Evolutionary conservation across 2,888 invertebrate genomes (phyloP).

Genomic region (Plebejus melissa): DNA sequence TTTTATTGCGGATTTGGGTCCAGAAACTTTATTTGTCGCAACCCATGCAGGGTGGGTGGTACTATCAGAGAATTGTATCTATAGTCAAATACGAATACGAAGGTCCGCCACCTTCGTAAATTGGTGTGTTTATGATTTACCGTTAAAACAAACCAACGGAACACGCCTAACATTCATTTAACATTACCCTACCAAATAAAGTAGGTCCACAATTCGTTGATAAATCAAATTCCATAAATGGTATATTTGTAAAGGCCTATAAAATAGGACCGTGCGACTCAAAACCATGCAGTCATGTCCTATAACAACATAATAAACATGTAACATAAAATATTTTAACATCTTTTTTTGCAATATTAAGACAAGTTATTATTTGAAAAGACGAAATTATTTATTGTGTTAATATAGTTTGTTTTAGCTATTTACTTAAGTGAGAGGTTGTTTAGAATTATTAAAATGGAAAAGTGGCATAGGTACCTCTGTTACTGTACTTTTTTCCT

Average conservation of each 20-base stretch:
- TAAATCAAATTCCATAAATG: neutral
- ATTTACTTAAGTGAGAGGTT: constrained; percentile 13
- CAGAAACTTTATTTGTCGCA: neutral
- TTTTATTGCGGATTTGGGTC: neutral
- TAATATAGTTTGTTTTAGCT: constrained; percentile 15
- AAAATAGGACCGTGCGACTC: neutral
- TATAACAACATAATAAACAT: neutral
- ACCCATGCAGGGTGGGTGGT: neutral
- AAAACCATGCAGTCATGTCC: neutral
- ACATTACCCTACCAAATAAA: neutral
- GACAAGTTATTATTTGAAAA: constrained; percentile 15
- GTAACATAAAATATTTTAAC: neutral
- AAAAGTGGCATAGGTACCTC: neutral
- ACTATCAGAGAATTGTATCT: neutral
- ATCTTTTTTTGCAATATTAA: constrained; percentile 1
- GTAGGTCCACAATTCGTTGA: neutral
- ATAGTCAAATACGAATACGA: neutral
- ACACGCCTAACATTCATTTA: no score
- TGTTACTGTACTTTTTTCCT: neutral
- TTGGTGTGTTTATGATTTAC: neutral
- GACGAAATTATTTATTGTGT: constrained; percentile 16
- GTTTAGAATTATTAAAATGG: neutral
- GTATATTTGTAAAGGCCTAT: neutral
- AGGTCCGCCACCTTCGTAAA: no score
- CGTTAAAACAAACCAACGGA: neutral